These are phyloP conservation scores for Chrysolina haemoptera DNA, from an alignment of 2,888 invertebrate species.

Conservation along the genomic window DNA sequence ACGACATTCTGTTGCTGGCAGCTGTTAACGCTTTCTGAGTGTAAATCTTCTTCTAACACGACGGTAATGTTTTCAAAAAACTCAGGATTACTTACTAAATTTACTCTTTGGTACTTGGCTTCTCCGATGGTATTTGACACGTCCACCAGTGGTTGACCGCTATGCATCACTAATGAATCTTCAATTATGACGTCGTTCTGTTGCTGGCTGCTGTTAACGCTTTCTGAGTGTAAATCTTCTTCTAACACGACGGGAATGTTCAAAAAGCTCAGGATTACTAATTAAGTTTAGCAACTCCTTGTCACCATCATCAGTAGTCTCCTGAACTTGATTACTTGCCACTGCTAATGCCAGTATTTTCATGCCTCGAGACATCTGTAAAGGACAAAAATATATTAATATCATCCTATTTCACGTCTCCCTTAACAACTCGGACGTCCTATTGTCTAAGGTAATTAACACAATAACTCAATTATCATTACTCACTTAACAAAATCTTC, in stretches of 20 bases:
- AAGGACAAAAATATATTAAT: not conserved
- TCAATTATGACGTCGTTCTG: constrained; percentile 1
- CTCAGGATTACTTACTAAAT: no score
- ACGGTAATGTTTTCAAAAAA: no score
- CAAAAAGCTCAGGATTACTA: not conserved
- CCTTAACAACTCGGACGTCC: not conserved
- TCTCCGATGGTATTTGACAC: constrained; percentile 1
- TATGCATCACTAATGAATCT: not conserved
- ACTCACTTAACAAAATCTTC: constrained; percentile 6
- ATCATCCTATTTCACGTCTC: constrained; percentile 7
- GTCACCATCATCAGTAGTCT: not conserved
- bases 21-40: no score
- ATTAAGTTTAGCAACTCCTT: constrained; percentile 3
- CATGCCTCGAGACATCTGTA: not conserved
- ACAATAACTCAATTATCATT: not conserved
- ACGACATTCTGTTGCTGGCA: no score
- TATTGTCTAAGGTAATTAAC: constrained; percentile 1
- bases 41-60: no score
- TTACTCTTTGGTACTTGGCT: no score
- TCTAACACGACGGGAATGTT: not conserved
- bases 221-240: not conserved
- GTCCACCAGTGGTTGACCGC: not conserved
- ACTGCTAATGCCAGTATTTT: constrained; percentile 2
- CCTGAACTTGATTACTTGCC: constrained; percentile 8
- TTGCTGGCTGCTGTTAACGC: no score